phyloP scores from a whole-genome alignment of 2,888 invertebrate species.

The Amphimallon solstitiale region DNA sequence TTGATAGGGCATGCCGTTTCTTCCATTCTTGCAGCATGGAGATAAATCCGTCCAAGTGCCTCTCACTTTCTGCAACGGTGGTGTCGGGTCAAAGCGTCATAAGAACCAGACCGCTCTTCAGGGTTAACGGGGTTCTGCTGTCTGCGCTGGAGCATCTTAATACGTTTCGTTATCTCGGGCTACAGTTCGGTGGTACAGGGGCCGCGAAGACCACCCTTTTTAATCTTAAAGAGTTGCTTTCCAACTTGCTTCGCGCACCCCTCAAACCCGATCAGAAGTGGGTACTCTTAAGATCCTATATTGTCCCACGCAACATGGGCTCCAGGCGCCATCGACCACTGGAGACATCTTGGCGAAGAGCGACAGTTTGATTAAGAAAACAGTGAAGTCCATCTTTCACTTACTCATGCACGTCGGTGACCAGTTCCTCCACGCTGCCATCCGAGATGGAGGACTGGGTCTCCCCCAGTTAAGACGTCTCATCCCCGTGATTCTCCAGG shows the following conservation, averaged over 20 bases:
- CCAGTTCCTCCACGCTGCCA: conserved; percentile 37
- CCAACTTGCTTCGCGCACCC: too few relatives aligned
- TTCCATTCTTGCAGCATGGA: conserved; percentile 44
- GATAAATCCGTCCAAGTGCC: conserved; percentile 39
- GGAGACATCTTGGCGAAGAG: conserved; percentile 46
- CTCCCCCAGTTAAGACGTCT: conserved; percentile 41
- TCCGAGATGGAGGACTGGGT: conserved; percentile 22
- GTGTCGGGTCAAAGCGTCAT: conserved; percentile 5
- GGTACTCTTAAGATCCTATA: conserved; percentile 46
- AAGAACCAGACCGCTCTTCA: neutral
- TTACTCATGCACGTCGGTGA: conserved; percentile 4
- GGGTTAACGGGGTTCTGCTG: too few relatives aligned
- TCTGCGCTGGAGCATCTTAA: too few relatives aligned
- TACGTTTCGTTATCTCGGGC: conserved; percentile 50
- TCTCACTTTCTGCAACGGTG: conserved; percentile 30
- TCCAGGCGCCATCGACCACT: conserved; percentile 53
- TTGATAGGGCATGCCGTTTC: conserved; percentile 38
- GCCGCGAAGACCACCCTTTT: conserved; percentile 25
- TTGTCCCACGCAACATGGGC: conserved; percentile 48
- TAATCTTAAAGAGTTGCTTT: conserved; percentile 44
- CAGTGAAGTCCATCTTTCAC: conserved; percentile 50
- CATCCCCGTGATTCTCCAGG: neutral
- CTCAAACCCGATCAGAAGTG: conserved; percentile 60
- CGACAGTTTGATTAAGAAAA: conserved; percentile 52
- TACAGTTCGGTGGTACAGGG: conserved; percentile 48